Percentiles rank a stretch among this genome's conserved stretches.
Conservation (phyloP, 64 coral and sea anemone species). For the Hydrozoanthus tunicans region DNA sequence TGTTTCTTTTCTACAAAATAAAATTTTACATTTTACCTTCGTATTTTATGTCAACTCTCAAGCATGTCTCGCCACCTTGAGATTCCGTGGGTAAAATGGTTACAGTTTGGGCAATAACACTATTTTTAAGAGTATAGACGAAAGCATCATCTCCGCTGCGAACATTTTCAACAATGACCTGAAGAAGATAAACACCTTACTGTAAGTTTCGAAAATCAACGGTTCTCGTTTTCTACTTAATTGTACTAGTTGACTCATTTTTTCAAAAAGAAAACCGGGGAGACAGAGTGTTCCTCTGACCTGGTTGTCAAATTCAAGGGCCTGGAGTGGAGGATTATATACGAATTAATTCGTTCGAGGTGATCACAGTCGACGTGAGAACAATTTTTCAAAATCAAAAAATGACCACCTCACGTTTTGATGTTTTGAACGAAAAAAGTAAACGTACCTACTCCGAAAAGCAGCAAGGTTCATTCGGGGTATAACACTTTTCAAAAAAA, state of each 20-base stretch:
- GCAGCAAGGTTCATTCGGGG: too few species aligned
- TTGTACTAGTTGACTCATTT: not conserved
- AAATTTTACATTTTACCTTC: not conserved
- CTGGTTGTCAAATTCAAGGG: too few species aligned
- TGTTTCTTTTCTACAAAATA: not conserved
- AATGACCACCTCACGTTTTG: too few species aligned
- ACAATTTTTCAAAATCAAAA: too few species aligned
- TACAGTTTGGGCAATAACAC: not conserved
- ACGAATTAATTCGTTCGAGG: too few species aligned
- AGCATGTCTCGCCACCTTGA: not conserved
- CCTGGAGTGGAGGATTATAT: too few species aligned
- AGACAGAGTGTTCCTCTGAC: not conserved
- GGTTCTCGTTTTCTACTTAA: too few species aligned
- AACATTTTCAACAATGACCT: constrained; percentile 2
- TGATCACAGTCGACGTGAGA: too few species aligned
- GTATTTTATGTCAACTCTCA: not conserved
- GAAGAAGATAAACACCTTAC: not conserved
- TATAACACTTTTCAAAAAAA: too few species aligned
- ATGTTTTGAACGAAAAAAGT: too few species aligned
- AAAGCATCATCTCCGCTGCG: not conserved
- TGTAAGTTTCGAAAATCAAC: too few species aligned
- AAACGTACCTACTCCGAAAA: too few species aligned
- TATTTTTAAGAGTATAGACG: not conserved
- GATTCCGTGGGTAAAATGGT: not conserved
- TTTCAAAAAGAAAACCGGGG: not conserved